Evolutionary conservation across 2,113 vertebrate species (phyloP), one percentile per base, ranked within the genome.

Genomic region (Cyrtonyx montezumae): DNA sequence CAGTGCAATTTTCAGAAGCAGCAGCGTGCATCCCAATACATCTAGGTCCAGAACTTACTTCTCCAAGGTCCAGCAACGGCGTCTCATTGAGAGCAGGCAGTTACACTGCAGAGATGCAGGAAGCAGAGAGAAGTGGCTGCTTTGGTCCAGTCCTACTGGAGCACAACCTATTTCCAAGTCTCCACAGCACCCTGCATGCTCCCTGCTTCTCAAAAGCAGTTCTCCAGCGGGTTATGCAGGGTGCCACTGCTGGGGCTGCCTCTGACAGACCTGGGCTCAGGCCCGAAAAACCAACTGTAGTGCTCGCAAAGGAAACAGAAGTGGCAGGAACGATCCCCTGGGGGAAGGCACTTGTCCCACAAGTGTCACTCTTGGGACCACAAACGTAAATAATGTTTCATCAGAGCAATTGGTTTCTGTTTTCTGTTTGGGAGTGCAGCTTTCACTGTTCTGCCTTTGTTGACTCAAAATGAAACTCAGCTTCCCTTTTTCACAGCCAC

Each of bases 401-500:
- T 43, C 73, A 70, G 51, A 91, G 81, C 56, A 68, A 58, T 68
- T 58, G 67, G 25, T 58, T 70, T 71, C 77, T 93, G 89, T 55
- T 85, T 96, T 94, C 80, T 73, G 65, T 73, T 88, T 65, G 58
- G 71, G 56, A 94, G 61, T 0, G 4, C 5, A 55, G 79, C 55
- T 94, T 92, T 79, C 2, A 1, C 51, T 55, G 30, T 25, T 42
- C 61, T 17, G 48, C 36, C 36, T 56, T 63, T n/a, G 43, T 87
- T 73, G 85, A 78, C 75, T 93, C 61, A 79, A 87, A 95, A 78
- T 28, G 91, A 85, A 95, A 94, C 28, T 51, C 78, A 7, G 61
- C 67, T 95, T 91, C 71, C 75, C 55, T 66, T 77, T 87, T 73
- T 76, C 71, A 63, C 40, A 37, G 55, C 68, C 83, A 63, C 80